Percentiles rank a stretch among this genome's conserved stretches.
These are phyloP conservation scores for Petrocephalus zakoni DNA, from an alignment of 2,113 vertebrate species.

Conservation along the genomic window DNA sequence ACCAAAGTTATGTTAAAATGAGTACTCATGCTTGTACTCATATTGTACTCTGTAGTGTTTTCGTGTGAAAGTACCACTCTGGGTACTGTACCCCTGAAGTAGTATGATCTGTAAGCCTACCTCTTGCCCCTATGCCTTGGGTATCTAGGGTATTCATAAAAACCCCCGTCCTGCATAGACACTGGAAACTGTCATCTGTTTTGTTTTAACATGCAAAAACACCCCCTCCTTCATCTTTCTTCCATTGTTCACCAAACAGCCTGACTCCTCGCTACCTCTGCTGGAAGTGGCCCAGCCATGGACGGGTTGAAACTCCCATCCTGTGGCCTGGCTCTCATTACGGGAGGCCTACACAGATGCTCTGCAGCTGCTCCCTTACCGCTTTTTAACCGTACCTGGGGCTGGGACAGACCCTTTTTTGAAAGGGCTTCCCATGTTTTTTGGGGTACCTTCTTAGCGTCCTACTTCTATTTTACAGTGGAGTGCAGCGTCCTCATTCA, in stretches of 20 bases:
- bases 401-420: background rate
- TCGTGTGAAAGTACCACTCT: background rate
- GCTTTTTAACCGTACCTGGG: background rate
- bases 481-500: background rate
- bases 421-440: background rate
- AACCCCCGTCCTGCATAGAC: background rate
- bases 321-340: background rate
- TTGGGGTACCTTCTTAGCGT: background rate
- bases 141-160: background rate
- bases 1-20: background rate
- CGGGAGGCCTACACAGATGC: background rate
- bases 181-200: conserved; percentile 16
- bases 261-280: background rate
- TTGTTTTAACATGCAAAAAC: conserved; percentile 10
- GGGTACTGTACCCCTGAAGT: background rate
- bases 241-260: background rate
- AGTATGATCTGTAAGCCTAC: background rate
- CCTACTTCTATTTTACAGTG: background rate
- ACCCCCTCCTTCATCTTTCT: background rate
- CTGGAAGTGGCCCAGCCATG: background rate
- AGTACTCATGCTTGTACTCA: background rate
- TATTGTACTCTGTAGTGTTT: background rate
- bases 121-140: background rate
- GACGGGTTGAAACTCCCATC: background rate
- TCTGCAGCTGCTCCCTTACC: background rate